Percentiles rank a stretch among this genome's conserved stretches.
phyloP scores from a whole-genome alignment of 1,140 invertebrate species.

The Cydia strobilella region DNA sequence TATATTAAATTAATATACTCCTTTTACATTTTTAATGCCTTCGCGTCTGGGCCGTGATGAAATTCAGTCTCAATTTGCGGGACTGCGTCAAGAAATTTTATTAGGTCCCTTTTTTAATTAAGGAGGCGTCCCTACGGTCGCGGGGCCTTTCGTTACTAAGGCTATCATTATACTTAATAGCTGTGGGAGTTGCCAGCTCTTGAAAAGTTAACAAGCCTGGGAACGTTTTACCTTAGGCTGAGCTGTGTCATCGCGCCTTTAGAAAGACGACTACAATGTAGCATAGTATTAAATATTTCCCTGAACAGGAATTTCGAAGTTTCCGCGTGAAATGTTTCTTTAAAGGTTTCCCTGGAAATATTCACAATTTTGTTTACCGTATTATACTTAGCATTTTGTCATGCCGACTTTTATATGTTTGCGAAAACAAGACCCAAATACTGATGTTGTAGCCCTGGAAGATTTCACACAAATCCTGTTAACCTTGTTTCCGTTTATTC shows the following conservation, averaged over 20 bases:
- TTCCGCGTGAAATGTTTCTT: not conserved
- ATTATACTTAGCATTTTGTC: not conserved
- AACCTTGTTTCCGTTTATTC: slow-evolving; percentile 24
- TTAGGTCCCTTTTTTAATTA: slow-evolving; percentile 43
- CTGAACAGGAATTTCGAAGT: not conserved
- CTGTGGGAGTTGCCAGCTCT: slow-evolving; percentile 39
- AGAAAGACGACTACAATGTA: not conserved
- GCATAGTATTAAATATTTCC: not conserved
- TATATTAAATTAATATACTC: not conserved
- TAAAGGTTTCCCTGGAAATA: not conserved
- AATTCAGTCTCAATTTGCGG: slow-evolving; percentile 31
- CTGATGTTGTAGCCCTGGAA: not conserved
- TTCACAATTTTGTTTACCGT: not conserved
- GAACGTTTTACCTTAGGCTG: not conserved
- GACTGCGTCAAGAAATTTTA: slow-evolving; percentile 27
- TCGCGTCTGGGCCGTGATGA: slow-evolving; percentile 8
- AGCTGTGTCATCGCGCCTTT: not conserved
- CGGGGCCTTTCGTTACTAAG: slow-evolving; percentile 33
- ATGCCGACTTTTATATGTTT: not conserved
- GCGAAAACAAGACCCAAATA: not conserved
- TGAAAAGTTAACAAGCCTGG: slow-evolving; percentile 29
- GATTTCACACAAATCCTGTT: slow-evolving; percentile 18
- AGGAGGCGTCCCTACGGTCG: slow-evolving; percentile 32
- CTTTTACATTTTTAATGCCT: slow-evolving; percentile 3
- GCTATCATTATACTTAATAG: slow-evolving; percentile 46